Evolutionary conservation across 2,797 vertebrate genomes (phyloP).

Genomic region (Philypnodon macrostomus): DNA sequence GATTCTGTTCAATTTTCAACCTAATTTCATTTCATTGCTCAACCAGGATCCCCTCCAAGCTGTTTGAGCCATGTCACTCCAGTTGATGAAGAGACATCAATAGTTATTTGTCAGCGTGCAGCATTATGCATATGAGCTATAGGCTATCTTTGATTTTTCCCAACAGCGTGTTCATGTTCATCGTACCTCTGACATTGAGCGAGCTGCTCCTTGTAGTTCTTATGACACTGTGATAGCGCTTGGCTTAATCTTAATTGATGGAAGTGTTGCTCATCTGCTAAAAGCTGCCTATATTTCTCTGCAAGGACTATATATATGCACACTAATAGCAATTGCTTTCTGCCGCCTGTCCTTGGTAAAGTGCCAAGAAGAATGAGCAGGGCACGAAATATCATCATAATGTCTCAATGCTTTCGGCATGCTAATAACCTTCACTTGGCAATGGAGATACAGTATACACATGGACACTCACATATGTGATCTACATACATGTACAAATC

Average conservation of each 20-base stretch:
- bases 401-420: slow-evolving; percentile 52
- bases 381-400: slow-evolving; percentile 69
- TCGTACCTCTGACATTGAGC: slow-evolving; percentile 85
- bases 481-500: too few species aligned
- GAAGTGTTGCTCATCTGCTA: slow-evolving; percentile 85
- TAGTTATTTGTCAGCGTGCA: slow-evolving; percentile 65
- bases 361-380: slow-evolving; percentile 74
- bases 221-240: slow-evolving; percentile 75
- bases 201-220: slow-evolving; percentile 75
- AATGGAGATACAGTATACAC: slow-evolving; percentile 39
- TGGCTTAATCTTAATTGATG: slow-evolving; percentile 83
- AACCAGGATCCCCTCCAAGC: slow-evolving; percentile 43
- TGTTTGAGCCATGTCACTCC: slow-evolving; percentile 61
- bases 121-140: slow-evolving; percentile 73
- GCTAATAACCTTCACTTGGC: slow-evolving; percentile 58
- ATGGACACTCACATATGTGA: slow-evolving; percentile 2
- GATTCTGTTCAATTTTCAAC: slow-evolving; percentile 37
- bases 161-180: slow-evolving; percentile 65
- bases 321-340: slow-evolving; percentile 89
- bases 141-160: slow-evolving; percentile 52
- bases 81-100: slow-evolving; percentile 68
- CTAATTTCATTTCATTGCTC: slow-evolving; percentile 41
- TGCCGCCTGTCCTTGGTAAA: slow-evolving; percentile 83
- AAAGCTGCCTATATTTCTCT: slow-evolving; percentile 87
- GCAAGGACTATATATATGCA: slow-evolving; percentile 72